Conservation (phyloP, 2,113 vertebrate genomes). For the Ceuthmochares aereus region DNA sequence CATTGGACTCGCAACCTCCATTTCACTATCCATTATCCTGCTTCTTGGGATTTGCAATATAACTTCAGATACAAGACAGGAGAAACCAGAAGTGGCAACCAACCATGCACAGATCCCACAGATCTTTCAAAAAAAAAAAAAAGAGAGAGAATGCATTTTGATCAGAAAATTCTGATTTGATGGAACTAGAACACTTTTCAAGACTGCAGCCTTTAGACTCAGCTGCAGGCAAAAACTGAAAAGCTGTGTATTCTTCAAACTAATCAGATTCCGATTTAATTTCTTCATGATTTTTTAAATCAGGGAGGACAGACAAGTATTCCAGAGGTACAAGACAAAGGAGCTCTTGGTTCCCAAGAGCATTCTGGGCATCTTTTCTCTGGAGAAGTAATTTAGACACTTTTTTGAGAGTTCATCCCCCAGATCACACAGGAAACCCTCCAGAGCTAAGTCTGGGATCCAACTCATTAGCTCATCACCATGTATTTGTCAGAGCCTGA, state of each 20-base stretch:
- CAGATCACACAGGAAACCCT: neutral
- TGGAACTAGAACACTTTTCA: neutral
- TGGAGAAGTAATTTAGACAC: neutral
- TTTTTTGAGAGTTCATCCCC: neutral
- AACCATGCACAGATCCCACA: neutral
- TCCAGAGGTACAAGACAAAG: neutral
- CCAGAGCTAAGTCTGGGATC: neutral
- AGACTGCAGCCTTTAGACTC: neutral
- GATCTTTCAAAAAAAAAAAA: no score
- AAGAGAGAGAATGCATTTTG: neutral
- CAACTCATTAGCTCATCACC: neutral
- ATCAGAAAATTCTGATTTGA: neutral
- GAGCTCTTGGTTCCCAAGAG: neutral
- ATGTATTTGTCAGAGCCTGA: fast-evolving
- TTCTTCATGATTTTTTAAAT: neutral
- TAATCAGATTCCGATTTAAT: neutral
- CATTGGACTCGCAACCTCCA: neutral
- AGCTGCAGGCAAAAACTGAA: neutral
- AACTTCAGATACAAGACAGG: neutral
- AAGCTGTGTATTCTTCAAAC: neutral
- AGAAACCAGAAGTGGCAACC: neutral
- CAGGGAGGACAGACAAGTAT: neutral
- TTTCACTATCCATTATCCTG: neutral
- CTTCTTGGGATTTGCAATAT: neutral
- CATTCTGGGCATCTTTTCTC: neutral